Evolutionary conservation across 2,797 vertebrate genomes (phyloP).

Genomic region (Microctenopoma steveboyesi): DNA sequence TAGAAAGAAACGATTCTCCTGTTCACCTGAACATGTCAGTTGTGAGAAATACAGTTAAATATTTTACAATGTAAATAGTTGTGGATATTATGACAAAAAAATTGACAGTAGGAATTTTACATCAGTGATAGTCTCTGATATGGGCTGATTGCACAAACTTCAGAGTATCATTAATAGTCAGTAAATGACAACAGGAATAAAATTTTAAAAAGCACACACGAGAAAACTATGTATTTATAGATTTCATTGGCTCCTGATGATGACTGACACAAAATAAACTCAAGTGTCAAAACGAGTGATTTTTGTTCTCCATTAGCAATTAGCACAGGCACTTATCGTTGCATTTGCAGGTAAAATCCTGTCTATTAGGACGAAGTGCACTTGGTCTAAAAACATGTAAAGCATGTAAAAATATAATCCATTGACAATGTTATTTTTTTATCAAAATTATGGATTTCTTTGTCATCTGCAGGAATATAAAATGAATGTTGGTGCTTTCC

Average conservation of each 20-base stretch:
- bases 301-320: conserved; percentile 12
- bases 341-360: conserved; percentile 27
- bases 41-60: conserved; percentile 28
- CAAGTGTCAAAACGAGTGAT: conserved; percentile 5
- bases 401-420: conserved; percentile 37
- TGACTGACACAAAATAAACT: conserved; percentile 22
- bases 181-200: background rate
- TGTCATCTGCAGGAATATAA: conserved; percentile 35
- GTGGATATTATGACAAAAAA: conserved; percentile 19
- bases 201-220: background rate
- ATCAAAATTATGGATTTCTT: conserved; percentile 12
- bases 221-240: conserved; percentile 28
- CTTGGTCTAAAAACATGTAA: conserved; percentile 22
- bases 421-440: conserved; percentile 9
- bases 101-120: background rate
- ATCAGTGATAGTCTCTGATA: conserved; percentile 22
- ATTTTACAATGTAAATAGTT: conserved; percentile 17
- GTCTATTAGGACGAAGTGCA: conserved; percentile 5
- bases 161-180: conserved; percentile 17
- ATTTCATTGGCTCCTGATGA: conserved; percentile 19
- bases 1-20: conserved; percentile 14
- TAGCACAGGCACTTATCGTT: conserved; percentile 46
- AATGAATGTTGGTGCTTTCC: conserved; percentile 15
- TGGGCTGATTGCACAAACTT: conserved; percentile 3
- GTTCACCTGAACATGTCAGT: conserved; percentile 52